A percentile compares a stretch with the other conserved stretches of the same genome.
Evolutionary conservation across 2,888 invertebrate genomes (phyloP).

Genomic region (Torymus tubicola): DNA sequence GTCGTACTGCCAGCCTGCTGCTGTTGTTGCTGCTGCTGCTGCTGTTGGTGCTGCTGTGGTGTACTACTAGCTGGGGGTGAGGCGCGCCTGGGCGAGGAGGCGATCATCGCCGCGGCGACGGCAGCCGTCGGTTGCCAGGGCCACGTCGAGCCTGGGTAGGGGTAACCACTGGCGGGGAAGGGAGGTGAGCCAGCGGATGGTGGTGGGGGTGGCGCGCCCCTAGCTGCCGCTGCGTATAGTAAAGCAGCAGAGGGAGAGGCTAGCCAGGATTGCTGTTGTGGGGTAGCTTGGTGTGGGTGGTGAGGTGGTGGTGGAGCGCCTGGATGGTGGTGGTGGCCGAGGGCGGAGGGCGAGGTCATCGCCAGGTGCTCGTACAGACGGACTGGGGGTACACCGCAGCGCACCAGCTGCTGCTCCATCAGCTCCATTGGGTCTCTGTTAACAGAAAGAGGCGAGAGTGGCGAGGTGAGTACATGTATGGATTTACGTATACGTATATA

Average conservation of each 20-base stretch:
- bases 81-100: conserved; percentile 75
- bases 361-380: conserved; percentile 73
- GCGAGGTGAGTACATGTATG: too few species aligned
- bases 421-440: conserved; percentile 74
- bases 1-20: conserved; percentile 53
- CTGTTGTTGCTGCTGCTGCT: conserved; percentile 50
- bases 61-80: conserved; percentile 63
- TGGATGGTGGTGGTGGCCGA: conserved; percentile 58
- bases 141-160: conserved; percentile 70
- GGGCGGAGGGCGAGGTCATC: conserved; percentile 63
- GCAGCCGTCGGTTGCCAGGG: conserved; percentile 73
- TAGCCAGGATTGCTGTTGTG: conserved; percentile 68
- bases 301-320: conserved; percentile 58
- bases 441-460: conserved; percentile 33
- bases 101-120: conserved; percentile 64
- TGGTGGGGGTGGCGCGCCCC: conserved; percentile 49
- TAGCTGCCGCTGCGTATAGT: conserved; percentile 64
- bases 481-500: too few species aligned
- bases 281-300: conserved; percentile 57
- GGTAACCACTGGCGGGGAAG: conserved; percentile 63
- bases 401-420: conserved; percentile 74
- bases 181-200: neutral
- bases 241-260: conserved; percentile 69
- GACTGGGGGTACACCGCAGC: conserved; percentile 74
- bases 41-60: conserved; percentile 46